Base-by-base conservation (phyloP, 2,113 vertebrate genomes). In the Caretta caretta region DNA sequence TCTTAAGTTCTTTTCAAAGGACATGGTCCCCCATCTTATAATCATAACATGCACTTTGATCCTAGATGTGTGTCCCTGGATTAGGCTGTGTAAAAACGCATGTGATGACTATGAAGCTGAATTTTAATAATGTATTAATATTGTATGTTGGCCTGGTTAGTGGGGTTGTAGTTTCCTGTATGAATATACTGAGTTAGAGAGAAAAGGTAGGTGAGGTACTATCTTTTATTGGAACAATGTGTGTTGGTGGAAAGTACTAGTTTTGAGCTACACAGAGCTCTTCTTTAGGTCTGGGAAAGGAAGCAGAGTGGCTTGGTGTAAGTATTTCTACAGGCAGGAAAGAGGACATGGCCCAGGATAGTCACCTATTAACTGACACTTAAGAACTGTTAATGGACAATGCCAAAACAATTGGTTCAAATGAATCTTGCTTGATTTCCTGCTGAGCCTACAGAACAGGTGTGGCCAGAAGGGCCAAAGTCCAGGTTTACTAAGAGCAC, bases 11-110 rank as follows among this genome's bases (percentile, higher is more conserved):
- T 57, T 57, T 57, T 24, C 53, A 54, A 24, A 25, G 16, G 62
- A n/a, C 16, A 65, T 1, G 57, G 5, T 5, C 22, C 56, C 35
- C 4, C n/a, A 10, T 3, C 22, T 8, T 4, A 2, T 7, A 13
- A 35, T 6, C 17, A 4, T 2, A 1, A 0, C 0, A 0, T 1
- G 16, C 6, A 1, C 0, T 0, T n/a, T 7, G n/a, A 16, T 62
- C 24, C 62, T 24, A 3, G 38, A 2, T 0, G 13, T 0, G 3
- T 62, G 57, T 1, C 24, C 53, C 22, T 0, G 0, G 8, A 62
- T 62, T 62, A 31, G 59, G 59, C 29, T 1, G 11, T 6, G 27
- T 16, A 17, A 20, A 54, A 11, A 17, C 0, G 6, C 81, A 35
- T 1, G 57, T 57, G 83, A 54, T 0, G 0, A 4, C 3, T 0